A percentile compares a stretch with the other conserved stretches of the same genome.
Conservation (phyloP, 2,797 vertebrate genomes). For the Oryzias dopingdopingensis region DNA sequence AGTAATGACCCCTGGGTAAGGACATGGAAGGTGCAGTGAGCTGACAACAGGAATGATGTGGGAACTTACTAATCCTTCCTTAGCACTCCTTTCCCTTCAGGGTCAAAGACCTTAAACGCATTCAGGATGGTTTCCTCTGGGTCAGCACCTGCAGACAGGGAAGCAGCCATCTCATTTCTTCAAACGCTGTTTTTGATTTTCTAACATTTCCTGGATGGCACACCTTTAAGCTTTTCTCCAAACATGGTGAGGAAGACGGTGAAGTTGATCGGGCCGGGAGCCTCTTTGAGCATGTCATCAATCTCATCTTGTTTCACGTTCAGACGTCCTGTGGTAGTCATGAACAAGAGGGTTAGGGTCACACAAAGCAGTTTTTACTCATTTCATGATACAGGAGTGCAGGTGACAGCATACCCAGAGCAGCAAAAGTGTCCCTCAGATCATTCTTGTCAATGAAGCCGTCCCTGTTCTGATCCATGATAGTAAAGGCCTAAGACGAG, state of each 20-base stretch:
- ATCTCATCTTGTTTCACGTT: constrained; percentile 98
- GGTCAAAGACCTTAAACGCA: constrained; percentile 96
- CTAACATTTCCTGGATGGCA: neutral
- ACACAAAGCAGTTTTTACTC: no score
- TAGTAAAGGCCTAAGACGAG: constrained; percentile 88
- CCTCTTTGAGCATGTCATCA: constrained; percentile 96
- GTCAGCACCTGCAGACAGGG: constrained; percentile 81
- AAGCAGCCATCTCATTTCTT: constrained; percentile 1
- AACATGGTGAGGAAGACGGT: constrained; percentile 98
- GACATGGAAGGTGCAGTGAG: neutral
- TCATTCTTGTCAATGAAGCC: constrained; percentile 98
- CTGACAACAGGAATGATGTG: neutral
- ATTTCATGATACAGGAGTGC: neutral
- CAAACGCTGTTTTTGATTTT: neutral
- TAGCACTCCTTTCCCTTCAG: constrained; percentile 88
- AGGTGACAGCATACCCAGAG: constrained; percentile 80
- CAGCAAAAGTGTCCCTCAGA: constrained; percentile 94
- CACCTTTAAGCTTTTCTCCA: constrained; percentile 96
- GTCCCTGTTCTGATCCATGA: constrained; percentile 98
- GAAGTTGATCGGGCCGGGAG: constrained; percentile 92
- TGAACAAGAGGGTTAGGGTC: neutral
- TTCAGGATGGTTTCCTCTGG: constrained; percentile 95
- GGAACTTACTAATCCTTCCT: constrained; percentile 90
- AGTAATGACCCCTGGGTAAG: neutral
- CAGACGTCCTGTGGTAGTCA: constrained; percentile 80